These are phyloP conservation scores for Zeus faber DNA, from an alignment of 2,113 vertebrate genomes.

Conservation along the genomic window DNA sequence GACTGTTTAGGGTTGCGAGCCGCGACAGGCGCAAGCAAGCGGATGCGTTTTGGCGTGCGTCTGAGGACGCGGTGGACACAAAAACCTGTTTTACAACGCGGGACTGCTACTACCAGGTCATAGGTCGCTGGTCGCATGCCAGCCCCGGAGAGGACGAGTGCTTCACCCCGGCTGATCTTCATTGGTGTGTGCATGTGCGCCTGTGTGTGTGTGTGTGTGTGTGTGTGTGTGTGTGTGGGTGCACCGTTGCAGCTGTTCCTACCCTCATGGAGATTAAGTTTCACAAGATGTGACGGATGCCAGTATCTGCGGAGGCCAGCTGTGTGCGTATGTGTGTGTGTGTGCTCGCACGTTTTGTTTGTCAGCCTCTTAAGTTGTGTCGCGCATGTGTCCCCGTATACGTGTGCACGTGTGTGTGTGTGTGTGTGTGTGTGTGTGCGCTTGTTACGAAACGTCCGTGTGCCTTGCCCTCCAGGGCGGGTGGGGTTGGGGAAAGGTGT, in stretches of 20 bases:
- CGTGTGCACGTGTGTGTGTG: neutral
- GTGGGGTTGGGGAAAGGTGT: conserved; percentile 46
- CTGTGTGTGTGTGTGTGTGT: conserved; percentile 4
- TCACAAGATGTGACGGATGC: conserved; percentile 69
- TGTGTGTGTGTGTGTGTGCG: conserved; percentile 50
- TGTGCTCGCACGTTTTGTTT: conserved; percentile 13
- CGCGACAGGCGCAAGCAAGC: too few relatives aligned
- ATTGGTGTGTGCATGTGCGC: conserved; percentile 13
- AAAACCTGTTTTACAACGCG: conserved; percentile 39
- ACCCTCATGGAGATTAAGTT: conserved; percentile 62
- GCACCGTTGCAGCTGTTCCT: conserved; percentile 62
- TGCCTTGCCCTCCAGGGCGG: conserved; percentile 23
- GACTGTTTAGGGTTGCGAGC: too few relatives aligned
- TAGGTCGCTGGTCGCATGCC: conserved; percentile 56
- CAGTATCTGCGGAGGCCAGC: conserved; percentile 60
- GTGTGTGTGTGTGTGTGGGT: conserved; percentile 3
- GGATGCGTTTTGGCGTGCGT: too few relatives aligned
- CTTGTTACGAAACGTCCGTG: conserved; percentile 8
- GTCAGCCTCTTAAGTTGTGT: conserved; percentile 8
- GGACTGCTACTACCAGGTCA: conserved; percentile 49
- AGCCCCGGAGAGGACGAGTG: conserved; percentile 42
- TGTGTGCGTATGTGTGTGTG: conserved; percentile 34
- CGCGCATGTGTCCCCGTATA: neutral
- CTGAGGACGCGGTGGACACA: too few relatives aligned
- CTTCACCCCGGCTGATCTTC: conserved; percentile 52